Base-by-base conservation (phyloP, 2,888 invertebrate genomes). In the Cheilosia soror region DNA sequence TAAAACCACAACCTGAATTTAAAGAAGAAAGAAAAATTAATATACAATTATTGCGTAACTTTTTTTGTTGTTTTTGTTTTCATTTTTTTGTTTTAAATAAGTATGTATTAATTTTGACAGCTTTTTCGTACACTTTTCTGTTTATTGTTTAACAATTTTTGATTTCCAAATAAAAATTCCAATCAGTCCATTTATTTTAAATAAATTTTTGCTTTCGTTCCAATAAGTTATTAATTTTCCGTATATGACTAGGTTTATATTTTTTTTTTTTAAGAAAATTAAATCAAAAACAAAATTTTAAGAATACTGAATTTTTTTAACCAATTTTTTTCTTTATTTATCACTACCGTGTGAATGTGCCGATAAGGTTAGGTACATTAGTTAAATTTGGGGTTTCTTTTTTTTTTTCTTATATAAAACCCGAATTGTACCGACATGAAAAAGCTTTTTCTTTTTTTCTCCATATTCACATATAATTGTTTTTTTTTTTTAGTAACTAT, bases 1-100 rank as follows among this genome's bases (percentile, higher is more conserved):
- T 81, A 81, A 77, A 72, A 85, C 85, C 85, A 85, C 85, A 85
- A 85, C 85, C 85, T 81, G 76, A 81, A 71, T 80, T 76, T 84
- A 75, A 80, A 75, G 65, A 76, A 78, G 55, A 83, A 49, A 60
- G 40, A 77, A 37, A 49, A 63, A 75, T 42, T 29, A 49, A 75
- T 27, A 80, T 65, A 72, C 58, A 75, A 79, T 65, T 57, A 65
- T 60, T 66, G 60, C 53, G 33, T 63, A 27, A 68, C 40, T 15
- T 63, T 29, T 47, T 13, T 51, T 49, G 29, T 7, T 13, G 31
- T 20, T 60, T 42, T 68, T 53, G 11, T 63, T 27, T 44, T 9
- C 37, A 15, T 42, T 7, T 7, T 40, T 20, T 55, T 42, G 1
- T 20, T 20, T 20, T 20, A 20, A 20, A 20, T 66, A 42, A 51